These are phyloP conservation scores for Eumerus sabulonum DNA, from an alignment of 2,888 invertebrate genomes.

Conservation along the genomic window DNA sequence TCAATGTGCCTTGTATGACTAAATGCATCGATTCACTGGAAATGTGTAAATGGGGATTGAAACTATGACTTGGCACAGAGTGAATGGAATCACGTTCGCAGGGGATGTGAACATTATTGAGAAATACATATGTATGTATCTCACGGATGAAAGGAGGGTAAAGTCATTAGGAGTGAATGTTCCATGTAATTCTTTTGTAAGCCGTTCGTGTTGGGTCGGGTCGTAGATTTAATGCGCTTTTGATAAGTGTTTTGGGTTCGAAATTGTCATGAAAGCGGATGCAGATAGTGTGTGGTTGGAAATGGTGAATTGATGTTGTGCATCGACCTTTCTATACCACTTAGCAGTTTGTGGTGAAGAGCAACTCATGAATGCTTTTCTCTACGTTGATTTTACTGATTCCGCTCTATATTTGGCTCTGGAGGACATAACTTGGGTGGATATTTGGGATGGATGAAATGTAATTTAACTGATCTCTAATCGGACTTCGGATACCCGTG, in stretches of 20 bases:
- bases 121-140: not conserved
- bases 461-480: too few species aligned
- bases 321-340: too few species aligned
- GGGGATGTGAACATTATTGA: not conserved
- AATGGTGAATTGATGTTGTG: too few species aligned
- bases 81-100: not conserved
- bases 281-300: not conserved
- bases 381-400: too few species aligned
- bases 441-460: too few species aligned
- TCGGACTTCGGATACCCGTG: too few species aligned
- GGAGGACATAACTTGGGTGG: too few species aligned
- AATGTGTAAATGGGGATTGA: constrained; percentile 24
- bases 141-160: not conserved
- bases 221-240: constrained; percentile 14
- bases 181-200: not conserved
- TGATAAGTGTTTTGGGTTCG: constrained; percentile 28
- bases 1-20: constrained; percentile 51
- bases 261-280: constrained; percentile 6
- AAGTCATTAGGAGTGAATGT: not conserved
- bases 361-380: too few species aligned
- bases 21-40: constrained; percentile 54
- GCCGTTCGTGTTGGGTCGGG: not conserved
- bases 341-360: too few species aligned
- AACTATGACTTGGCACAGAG: not conserved
- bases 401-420: too few species aligned